phyloP scores from a whole-genome alignment of 2,888 invertebrate species.

The Torymus tubicola region DNA sequence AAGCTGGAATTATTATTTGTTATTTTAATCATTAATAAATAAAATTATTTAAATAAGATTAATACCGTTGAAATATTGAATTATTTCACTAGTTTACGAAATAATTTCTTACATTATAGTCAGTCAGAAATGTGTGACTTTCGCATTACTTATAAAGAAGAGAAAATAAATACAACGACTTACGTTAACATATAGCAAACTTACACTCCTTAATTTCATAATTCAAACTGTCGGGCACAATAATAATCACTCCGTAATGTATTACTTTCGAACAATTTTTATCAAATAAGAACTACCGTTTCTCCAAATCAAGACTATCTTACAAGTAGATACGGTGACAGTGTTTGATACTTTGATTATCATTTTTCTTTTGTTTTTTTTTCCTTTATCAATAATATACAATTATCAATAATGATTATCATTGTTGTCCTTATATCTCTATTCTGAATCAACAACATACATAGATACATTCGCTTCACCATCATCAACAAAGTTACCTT shows the following conservation, averaged over 20 bases:
- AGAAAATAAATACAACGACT: not conserved
- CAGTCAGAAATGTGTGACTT: not conserved
- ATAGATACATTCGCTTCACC: constrained; percentile 1
- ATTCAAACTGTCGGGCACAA: not conserved
- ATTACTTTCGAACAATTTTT: constrained; percentile 14
- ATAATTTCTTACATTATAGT: not conserved
- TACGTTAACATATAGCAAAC: not conserved
- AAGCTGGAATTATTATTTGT: no score
- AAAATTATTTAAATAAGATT: no score
- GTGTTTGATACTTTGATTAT: constrained; percentile 37
- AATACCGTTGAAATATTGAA: no score
- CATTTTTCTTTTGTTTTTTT: constrained; percentile 13
- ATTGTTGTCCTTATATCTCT: constrained; percentile 16
- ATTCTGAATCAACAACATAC: constrained; percentile 6
- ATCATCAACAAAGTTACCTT: not conserved
- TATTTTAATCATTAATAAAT: no score
- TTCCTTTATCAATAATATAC: constrained; percentile 13
- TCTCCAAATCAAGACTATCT: not conserved
- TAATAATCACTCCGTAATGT: constrained; percentile 3
- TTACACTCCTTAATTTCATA: not conserved
- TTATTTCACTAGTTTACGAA: not conserved
- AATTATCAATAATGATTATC: constrained; percentile 47
- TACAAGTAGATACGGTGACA: not conserved
- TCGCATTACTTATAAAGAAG: no score
- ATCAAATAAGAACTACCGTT: constrained; percentile 9